A percentile compares a stretch with the other conserved stretches of the same genome.
Evolutionary conservation across 2,113 vertebrate species (phyloP).

Genomic region (Neoarius graeffei): DNA sequence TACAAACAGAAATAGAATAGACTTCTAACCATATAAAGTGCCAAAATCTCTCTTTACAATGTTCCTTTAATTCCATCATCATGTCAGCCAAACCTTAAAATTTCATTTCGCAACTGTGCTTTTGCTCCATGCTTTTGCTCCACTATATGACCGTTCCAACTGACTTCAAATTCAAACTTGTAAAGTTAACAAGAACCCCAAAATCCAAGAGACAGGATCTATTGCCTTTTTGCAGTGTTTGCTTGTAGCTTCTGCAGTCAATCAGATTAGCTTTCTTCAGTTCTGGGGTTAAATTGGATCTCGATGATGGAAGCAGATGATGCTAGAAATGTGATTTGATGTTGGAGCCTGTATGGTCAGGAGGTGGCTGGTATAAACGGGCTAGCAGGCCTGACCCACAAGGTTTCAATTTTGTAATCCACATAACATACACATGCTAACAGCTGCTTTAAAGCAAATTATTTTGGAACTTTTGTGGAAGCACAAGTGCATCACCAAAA

Average conservation of each 20-base stretch:
- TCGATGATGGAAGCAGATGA: not conserved
- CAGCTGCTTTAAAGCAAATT: not conserved
- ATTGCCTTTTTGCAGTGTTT: not conserved
- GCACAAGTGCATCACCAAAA: not conserved
- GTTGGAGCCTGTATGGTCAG: not conserved
- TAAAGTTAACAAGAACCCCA: not conserved
- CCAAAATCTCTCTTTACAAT: not conserved
- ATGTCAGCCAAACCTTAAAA: not conserved
- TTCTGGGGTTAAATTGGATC: slow-evolving; percentile 6
- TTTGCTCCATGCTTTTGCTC: not conserved
- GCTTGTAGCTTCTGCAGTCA: not conserved
- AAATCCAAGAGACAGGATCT: not conserved
- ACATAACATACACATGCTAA: not conserved
- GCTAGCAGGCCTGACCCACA: not conserved
- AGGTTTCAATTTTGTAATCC: not conserved
- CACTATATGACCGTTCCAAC: not conserved
- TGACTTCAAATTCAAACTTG: not conserved
- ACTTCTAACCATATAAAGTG: not conserved
- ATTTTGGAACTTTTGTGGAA: not conserved
- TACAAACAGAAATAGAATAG: not conserved
- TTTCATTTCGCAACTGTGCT: not conserved
- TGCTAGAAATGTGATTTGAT: not conserved
- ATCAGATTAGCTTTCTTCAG: not conserved
- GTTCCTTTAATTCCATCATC: not conserved
- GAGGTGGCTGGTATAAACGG: not conserved